Base-by-base conservation (phyloP, 2,113 vertebrate species). In the Ammodytes dubius region DNA sequence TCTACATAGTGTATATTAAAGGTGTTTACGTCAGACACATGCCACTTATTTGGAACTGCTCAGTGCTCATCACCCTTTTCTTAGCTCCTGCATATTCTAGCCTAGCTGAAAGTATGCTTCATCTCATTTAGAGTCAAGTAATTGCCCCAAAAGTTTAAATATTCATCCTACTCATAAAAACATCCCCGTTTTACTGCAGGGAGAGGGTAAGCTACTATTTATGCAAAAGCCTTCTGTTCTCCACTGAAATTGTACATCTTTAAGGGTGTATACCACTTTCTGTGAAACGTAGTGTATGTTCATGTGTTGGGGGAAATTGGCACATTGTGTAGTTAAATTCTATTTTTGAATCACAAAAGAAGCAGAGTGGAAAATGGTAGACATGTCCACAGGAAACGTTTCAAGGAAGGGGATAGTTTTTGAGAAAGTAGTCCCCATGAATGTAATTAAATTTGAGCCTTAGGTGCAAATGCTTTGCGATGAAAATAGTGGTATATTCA, bases 91-190 rank as follows among this genome's bases (percentile, higher is more conserved):
- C 89, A 92, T 93, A 84, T 88, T 89, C 88, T 54, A 91, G 64
- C 80, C 79, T 17, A 54, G 70, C 60, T 71, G 70, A 83, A 27
- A 91, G 83, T 86, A 82, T 15, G 59, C 74, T 85, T 79, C 49
- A 10, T 79, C 87, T 92, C 85, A 92, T 94, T 92, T 90, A 86
- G 86, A 91, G 58, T 79, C 76, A 88, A 90, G 87, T 90, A 93
- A 92, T 92, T 91, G 89, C 84, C 82, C 71, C 82, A 82, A 91
- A 89, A 91, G 86, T 91, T 95, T 68, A 94, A 93, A 94, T 93
- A 94, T 94, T 94, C 88, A 93, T 91, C 84, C 87, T 69, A 86
- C 79, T 85, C 88, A 86, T 79, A 69, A 90, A 91, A 90, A 89
- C 74, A 87, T 84, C 47, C 63, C 56, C 12, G 60, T 90, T 92